Conservation (phyloP, 2,113 vertebrate genomes). For the Apteryx owenii region DNA sequence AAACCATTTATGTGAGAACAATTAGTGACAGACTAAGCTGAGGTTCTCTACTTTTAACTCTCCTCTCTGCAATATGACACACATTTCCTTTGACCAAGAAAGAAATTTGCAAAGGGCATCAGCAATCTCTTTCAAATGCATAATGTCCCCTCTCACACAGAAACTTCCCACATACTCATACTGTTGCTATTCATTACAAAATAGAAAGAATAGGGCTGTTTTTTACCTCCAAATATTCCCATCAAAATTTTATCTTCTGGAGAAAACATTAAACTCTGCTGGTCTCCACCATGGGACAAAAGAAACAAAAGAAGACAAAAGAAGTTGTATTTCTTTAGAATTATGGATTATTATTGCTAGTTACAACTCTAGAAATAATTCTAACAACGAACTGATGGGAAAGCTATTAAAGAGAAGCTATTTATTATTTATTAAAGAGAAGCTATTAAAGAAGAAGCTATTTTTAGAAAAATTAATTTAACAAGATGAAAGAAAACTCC, state of each 20-base stretch:
- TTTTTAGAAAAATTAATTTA: background rate
- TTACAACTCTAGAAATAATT: background rate
- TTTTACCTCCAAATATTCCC: background rate
- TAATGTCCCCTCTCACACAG: background rate
- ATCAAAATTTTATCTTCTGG: background rate
- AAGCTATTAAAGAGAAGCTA: too few species aligned
- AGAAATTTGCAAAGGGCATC: background rate
- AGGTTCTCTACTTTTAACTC: background rate
- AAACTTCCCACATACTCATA: rapidly evolving
- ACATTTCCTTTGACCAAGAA: too few species aligned
- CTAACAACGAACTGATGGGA: too few species aligned
- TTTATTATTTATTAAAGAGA: too few species aligned
- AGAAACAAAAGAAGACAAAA: background rate
- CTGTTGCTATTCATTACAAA: background rate
- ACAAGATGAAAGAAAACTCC: background rate
- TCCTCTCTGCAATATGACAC: background rate
- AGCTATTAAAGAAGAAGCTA: too few species aligned
- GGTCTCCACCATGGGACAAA: background rate
- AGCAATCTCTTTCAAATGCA: background rate
- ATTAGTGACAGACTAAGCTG: background rate
- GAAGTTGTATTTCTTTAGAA: background rate
- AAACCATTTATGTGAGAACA: background rate
- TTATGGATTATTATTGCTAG: background rate
- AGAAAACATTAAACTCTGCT: background rate
- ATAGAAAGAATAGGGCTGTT: background rate